Conservation (phyloP, 1,140 invertebrate species). For the Drosophila busckii region DNA sequence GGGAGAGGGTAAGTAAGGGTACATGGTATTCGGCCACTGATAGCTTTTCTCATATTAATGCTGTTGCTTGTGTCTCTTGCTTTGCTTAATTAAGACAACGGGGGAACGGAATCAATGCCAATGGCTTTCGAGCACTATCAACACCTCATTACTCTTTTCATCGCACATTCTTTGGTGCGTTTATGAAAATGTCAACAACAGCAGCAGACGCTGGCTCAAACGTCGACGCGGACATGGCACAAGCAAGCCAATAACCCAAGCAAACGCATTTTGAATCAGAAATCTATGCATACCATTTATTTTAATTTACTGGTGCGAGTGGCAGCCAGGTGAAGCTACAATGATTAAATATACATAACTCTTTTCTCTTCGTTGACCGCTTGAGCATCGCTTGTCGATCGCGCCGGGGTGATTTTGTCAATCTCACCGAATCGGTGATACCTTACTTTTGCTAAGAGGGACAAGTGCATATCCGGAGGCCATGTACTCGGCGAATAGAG, state of each 20-base stretch:
- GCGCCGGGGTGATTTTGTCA: no score
- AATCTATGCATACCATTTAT: constrained; percentile 65
- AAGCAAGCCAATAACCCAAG: constrained; percentile 43
- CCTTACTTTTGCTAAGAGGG: constrained; percentile 13
- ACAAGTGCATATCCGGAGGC: not conserved
- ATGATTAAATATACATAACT: constrained; percentile 72
- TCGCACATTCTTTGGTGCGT: constrained; percentile 71
- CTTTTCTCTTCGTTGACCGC: constrained; percentile 20
- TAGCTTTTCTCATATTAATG: not conserved
- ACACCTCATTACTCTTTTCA: constrained; percentile 78
- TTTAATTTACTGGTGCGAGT: constrained; percentile 37
- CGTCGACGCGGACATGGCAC: not conserved
- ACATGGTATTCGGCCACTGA: no score
- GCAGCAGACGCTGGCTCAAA: constrained; percentile 25
- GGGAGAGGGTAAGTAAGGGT: no score
- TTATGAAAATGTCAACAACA: constrained; percentile 71
- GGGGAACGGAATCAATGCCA: constrained; percentile 49
- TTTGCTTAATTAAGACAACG: constrained; percentile 47
- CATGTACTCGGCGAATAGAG: not conserved
- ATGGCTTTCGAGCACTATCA: constrained; percentile 61
- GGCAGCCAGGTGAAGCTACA: constrained; percentile 50
- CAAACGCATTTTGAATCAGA: constrained; percentile 59
- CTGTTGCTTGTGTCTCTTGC: constrained; percentile 9
- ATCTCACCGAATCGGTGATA: constrained; percentile 8
- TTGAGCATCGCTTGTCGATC: constrained; percentile 17